phyloP scores from a whole-genome alignment of 2,113 vertebrate species.

The Phainopepla nitens region DNA sequence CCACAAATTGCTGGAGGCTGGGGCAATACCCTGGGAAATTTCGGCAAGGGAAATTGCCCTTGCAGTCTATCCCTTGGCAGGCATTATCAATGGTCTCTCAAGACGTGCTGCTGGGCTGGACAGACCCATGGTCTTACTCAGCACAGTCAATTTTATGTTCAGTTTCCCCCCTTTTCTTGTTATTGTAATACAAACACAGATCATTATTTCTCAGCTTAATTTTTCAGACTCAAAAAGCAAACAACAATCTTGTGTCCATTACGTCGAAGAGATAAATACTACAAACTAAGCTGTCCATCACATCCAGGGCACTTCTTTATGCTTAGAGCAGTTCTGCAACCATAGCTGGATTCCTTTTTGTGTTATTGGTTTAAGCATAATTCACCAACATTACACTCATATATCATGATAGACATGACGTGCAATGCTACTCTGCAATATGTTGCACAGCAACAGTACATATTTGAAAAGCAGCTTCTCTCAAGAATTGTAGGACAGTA shows the following conservation, averaged over 20 bases:
- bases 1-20: not conserved
- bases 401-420: slow-evolving; percentile 58
- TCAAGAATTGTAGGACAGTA: slow-evolving; percentile 46
- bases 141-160: not conserved
- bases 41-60: not conserved
- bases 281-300: slow-evolving; percentile 19
- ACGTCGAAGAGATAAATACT: slow-evolving; percentile 41
- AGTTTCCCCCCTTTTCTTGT: not conserved
- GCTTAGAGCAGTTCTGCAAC: not conserved
- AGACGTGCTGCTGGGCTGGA: not conserved
- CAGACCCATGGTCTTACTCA: not conserved
- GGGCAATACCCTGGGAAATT: not conserved
- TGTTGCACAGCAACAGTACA: slow-evolving; percentile 68
- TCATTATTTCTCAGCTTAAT: not conserved
- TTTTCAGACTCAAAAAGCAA: slow-evolving; percentile 18
- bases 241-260: not conserved
- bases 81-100: not conserved
- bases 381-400: slow-evolving; percentile 34
- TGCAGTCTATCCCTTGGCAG: not conserved
- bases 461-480: slow-evolving; percentile 57
- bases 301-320: slow-evolving; percentile 9
- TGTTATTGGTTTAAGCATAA: not conserved
- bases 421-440: slow-evolving; percentile 65
- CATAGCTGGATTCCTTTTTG: not conserved
- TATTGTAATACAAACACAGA: not conserved